phyloP scores from a whole-genome alignment of 2,797 vertebrate genomes.

The Myotis findleyi region DNA sequence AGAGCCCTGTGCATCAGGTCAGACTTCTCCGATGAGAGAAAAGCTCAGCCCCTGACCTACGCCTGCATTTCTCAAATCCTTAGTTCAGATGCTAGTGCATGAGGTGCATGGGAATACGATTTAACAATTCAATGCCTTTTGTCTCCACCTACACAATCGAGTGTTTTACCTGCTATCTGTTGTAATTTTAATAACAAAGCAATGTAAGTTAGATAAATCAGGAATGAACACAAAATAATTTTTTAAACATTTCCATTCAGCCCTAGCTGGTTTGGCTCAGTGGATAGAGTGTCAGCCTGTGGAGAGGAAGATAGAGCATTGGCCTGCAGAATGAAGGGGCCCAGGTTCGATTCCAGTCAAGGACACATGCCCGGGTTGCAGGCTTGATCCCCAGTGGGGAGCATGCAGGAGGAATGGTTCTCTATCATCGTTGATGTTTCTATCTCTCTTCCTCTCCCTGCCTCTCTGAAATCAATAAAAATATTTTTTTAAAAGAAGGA shows the following conservation, averaged over 20 bases:
- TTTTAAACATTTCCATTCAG: background rate
- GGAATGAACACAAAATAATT: background rate
- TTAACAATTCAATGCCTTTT: background rate
- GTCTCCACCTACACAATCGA: background rate
- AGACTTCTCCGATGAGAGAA: background rate
- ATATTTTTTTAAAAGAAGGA: too few species aligned
- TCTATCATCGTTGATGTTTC: too few species aligned
- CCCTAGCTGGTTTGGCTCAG: background rate
- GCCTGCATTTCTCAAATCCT: background rate
- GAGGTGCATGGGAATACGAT: background rate
- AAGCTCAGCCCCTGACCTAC: background rate
- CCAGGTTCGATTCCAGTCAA: too few species aligned
- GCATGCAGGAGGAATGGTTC: too few species aligned
- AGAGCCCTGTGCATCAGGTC: fast-evolving
- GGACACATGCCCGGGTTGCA: too few species aligned
- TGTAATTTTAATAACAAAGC: background rate
- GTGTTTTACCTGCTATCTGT: background rate
- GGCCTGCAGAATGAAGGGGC: too few species aligned
- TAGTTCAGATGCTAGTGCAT: background rate
- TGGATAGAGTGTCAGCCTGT: too few species aligned
- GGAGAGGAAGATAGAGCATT: too few species aligned
- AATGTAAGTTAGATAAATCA: background rate
- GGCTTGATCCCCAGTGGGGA: too few species aligned
- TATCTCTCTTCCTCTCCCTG: too few species aligned
- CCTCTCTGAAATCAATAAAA: too few species aligned